Percentiles rank a stretch among this genome's conserved stretches.
Conservation (phyloP, 1,140 invertebrate species). For the Thaumetopoea pityocampa region DNA sequence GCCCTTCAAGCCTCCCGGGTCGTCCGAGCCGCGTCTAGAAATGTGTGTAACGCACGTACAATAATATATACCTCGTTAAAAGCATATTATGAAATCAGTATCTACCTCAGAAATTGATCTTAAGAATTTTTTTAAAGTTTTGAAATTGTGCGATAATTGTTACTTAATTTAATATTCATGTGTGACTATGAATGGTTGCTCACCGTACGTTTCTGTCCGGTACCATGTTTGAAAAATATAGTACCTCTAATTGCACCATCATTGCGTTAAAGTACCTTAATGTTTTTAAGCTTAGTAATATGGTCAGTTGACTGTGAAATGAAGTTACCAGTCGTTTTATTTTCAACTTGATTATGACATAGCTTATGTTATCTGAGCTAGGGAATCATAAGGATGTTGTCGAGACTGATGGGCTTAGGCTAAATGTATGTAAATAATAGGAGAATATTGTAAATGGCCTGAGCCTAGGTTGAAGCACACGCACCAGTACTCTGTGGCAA, state of each 20-base stretch:
- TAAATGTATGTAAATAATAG: slow-evolving; percentile 74
- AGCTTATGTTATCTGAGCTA: slow-evolving; percentile 61
- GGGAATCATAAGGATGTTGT: slow-evolving; percentile 60
- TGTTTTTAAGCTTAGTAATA: slow-evolving; percentile 33
- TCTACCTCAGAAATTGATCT: slow-evolving; percentile 74
- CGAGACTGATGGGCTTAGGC: slow-evolving; percentile 71
- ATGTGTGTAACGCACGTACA: slow-evolving; percentile 53
- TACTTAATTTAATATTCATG: slow-evolving; percentile 68
- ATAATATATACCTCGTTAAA: slow-evolving; percentile 68
- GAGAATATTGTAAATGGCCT: slow-evolving; percentile 69
- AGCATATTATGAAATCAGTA: slow-evolving; percentile 68
- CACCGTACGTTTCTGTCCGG: slow-evolving; percentile 53
- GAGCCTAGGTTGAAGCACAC: slow-evolving; percentile 64
- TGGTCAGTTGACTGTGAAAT: slow-evolving; percentile 60
- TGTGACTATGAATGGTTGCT: slow-evolving; percentile 63
- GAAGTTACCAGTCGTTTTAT: slow-evolving; percentile 64
- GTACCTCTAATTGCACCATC: slow-evolving; percentile 46
- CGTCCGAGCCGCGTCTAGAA: slow-evolving; percentile 33
- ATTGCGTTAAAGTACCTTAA: slow-evolving; percentile 50
- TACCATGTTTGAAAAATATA: slow-evolving; percentile 55
- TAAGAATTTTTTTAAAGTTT: slow-evolving; percentile 68
- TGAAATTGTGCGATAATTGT: slow-evolving; percentile 66
- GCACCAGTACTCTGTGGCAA: slow-evolving; percentile 57
- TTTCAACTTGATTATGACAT: slow-evolving; percentile 55
- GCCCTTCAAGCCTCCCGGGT: too few species aligned